Evolutionary conservation across 2,888 invertebrate species (phyloP).

Genomic region (Drosophila monieri): DNA sequence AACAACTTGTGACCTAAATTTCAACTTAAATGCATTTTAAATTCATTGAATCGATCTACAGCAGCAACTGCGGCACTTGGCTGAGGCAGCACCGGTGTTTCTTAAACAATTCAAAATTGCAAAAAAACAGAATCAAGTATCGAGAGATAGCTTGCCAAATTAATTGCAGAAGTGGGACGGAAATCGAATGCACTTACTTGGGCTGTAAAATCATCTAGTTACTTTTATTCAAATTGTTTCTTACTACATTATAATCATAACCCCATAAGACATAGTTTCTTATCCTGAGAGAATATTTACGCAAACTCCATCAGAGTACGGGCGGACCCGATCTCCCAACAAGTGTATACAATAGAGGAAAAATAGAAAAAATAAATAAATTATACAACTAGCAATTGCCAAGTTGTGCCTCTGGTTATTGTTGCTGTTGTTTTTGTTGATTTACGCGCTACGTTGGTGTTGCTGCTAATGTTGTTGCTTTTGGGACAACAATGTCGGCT

Average conservation of each 20-base stretch:
- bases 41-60: constrained; percentile 76
- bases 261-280: too few species aligned
- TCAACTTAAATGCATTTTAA: constrained; percentile 76
- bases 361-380: constrained; percentile 53
- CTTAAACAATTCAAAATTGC: constrained; percentile 65
- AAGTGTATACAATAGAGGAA: constrained; percentile 34
- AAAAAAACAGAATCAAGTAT: constrained; percentile 16
- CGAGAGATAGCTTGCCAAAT: constrained; percentile 20
- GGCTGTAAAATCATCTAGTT: background rate
- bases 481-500: constrained; percentile 40
- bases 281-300: too few species aligned
- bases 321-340: constrained; percentile 9
- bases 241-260: too few species aligned
- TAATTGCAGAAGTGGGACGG: constrained; percentile 5
- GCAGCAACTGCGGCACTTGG: constrained; percentile 40
- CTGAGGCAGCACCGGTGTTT: constrained; percentile 26
- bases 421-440: constrained; percentile 18
- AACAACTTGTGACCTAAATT: constrained; percentile 72
- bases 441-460: constrained; percentile 56
- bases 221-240: too few species aligned
- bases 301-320: background rate
- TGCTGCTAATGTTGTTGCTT: constrained; percentile 29
- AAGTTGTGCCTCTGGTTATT: constrained; percentile 26
- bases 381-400: constrained; percentile 56
- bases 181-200: constrained; percentile 12